phyloP scores from a whole-genome alignment of 2,888 invertebrate genomes.

The Mythimna ferrago region DNA sequence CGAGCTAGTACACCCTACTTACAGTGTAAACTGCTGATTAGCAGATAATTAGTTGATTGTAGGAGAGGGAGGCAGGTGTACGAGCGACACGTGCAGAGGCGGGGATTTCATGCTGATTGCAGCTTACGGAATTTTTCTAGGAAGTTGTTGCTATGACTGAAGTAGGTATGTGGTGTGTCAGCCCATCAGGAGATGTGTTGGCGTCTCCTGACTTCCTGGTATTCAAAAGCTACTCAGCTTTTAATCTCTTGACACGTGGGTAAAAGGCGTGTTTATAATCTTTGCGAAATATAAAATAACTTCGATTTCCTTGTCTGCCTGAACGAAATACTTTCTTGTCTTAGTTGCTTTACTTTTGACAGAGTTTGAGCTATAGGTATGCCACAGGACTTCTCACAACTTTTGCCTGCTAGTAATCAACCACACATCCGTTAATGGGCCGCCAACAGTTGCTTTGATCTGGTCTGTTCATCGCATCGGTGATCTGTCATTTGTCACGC shows the following conservation, averaged over 20 bases:
- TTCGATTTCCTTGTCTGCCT: too few relatives aligned
- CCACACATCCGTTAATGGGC: too few relatives aligned
- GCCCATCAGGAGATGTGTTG: conserved; percentile 8
- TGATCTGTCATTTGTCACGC: too few relatives aligned
- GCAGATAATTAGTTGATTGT: conserved; percentile 26
- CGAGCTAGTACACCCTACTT: background rate
- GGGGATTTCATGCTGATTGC: conserved; percentile 7
- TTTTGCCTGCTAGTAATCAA: too few relatives aligned
- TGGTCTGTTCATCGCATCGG: too few relatives aligned
- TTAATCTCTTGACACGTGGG: background rate
- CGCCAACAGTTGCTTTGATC: too few relatives aligned
- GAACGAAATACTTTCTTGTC: too few relatives aligned
- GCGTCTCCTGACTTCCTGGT: background rate
- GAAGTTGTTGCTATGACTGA: conserved; percentile 24
- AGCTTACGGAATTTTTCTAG: conserved; percentile 29
- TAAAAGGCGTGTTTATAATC: background rate
- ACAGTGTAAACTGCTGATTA: conserved; percentile 16
- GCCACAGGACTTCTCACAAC: too few relatives aligned
- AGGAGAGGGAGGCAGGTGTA: background rate
- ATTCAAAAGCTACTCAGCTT: too few relatives aligned
- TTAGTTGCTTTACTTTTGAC: too few relatives aligned
- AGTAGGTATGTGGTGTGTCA: background rate
- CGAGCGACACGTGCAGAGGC: conserved; percentile 31
- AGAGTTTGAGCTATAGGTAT: too few relatives aligned
- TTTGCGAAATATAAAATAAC: background rate